These are phyloP conservation scores for Echinometra lucunter DNA, from an alignment of 53 echinoderm and acorn worm genomes.

Conservation along the genomic window DNA sequence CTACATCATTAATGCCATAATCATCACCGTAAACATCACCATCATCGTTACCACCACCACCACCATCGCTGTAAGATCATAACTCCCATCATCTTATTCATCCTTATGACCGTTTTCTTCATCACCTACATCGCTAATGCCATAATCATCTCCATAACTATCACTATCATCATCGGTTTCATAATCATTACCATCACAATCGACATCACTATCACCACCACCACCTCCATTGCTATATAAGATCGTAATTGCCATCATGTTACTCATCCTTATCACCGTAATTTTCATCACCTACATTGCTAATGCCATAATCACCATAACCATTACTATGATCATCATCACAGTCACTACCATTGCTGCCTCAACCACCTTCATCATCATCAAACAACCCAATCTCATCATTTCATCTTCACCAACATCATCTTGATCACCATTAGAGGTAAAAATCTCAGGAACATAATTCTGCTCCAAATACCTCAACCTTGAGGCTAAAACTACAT, in stretches of 20 bases:
- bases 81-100: neutral
- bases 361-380: no score
- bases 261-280: neutral
- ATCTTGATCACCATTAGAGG: neutral
- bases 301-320: neutral
- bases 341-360: neutral
- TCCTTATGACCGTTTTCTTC: neutral
- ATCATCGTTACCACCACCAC: neutral
- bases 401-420: no score
- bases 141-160: slow-evolving; percentile 6
- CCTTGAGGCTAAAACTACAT: no score
- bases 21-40: neutral
- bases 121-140: neutral
- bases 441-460: no score
- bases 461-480: no score
- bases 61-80: neutral
- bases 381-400: no score
- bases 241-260: no score
- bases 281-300: neutral
- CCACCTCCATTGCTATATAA: no score
- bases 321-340: neutral
- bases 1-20: neutral
- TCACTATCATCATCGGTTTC: neutral
- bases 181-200: neutral
- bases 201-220: neutral